These are phyloP conservation scores for Tribolium castaneum DNA, from an alignment of 1,140 invertebrate genomes.

Conservation along the genomic window DNA sequence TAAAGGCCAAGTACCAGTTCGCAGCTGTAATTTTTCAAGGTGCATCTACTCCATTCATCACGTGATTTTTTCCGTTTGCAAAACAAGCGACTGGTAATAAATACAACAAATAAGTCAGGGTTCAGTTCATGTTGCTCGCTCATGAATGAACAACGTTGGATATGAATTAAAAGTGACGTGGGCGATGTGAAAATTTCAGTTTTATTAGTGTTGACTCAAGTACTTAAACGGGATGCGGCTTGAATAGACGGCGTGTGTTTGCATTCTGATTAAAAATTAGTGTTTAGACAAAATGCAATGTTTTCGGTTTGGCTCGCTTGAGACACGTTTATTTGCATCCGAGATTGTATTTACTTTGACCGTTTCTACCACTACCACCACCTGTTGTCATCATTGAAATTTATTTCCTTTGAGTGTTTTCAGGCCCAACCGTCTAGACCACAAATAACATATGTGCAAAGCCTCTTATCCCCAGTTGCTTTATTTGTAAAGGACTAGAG, in stretches of 20 bases:
- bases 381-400: neutral
- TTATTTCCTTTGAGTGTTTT: neutral
- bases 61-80: neutral
- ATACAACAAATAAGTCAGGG: conserved; percentile 14
- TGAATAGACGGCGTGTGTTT: conserved; percentile 10
- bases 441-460: conserved; percentile 12
- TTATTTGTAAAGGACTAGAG: neutral
- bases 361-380: neutral
- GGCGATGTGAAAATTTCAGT: conserved; percentile 29
- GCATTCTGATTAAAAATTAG: conserved; percentile 16
- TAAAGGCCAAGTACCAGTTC: neutral
- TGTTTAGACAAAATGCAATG: too few species aligned
- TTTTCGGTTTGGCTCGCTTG: too few species aligned
- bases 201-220: conserved; percentile 23
- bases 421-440: neutral
- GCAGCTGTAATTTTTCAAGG: neutral
- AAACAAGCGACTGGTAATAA: conserved; percentile 4
- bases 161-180: conserved; percentile 15
- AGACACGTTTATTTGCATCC: neutral
- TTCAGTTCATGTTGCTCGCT: conserved; percentile 14
- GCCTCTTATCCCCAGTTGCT: neutral
- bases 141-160: conserved; percentile 18
- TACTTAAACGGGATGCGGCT: neutral
- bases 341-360: neutral
- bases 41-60: neutral